phyloP scores from a whole-genome alignment of 92 coral and sea anemone species.

The Porites divaricata region DNA sequence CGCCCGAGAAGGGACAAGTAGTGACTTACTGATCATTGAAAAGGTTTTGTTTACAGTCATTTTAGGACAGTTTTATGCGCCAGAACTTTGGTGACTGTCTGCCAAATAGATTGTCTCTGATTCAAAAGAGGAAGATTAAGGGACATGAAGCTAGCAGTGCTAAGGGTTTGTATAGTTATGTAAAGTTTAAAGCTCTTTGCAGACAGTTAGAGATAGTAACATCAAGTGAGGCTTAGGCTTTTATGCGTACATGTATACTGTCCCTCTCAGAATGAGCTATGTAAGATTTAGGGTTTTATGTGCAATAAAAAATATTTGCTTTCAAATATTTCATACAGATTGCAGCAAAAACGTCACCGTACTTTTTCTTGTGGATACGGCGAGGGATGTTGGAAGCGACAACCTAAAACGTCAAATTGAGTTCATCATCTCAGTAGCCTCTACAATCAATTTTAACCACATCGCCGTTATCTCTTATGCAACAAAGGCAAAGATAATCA shows the following conservation, averaged over 20 bases:
- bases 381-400: slow-evolving; percentile 20
- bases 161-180: too few species aligned
- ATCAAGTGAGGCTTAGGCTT: not conserved
- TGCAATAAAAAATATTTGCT: not conserved
- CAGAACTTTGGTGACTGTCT: too few species aligned
- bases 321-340: not conserved
- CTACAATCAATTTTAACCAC: not conserved
- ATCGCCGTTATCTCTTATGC: slow-evolving; percentile 33
- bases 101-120: too few species aligned
- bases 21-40: too few species aligned
- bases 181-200: not conserved
- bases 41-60: too few species aligned
- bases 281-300: too few species aligned
- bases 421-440: slow-evolving; percentile 31
- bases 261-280: too few species aligned
- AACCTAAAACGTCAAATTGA: slow-evolving; percentile 25
- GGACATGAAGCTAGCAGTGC: too few species aligned
- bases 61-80: too few species aligned
- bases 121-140: too few species aligned
- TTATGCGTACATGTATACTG: too few species aligned
- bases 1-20: too few species aligned
- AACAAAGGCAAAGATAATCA: not conserved
- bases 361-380: slow-evolving; percentile 21
- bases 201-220: not conserved
- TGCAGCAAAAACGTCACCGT: slow-evolving; percentile 14